Conservation (phyloP, 2,888 invertebrate genomes). For the Blera fallax region DNA sequence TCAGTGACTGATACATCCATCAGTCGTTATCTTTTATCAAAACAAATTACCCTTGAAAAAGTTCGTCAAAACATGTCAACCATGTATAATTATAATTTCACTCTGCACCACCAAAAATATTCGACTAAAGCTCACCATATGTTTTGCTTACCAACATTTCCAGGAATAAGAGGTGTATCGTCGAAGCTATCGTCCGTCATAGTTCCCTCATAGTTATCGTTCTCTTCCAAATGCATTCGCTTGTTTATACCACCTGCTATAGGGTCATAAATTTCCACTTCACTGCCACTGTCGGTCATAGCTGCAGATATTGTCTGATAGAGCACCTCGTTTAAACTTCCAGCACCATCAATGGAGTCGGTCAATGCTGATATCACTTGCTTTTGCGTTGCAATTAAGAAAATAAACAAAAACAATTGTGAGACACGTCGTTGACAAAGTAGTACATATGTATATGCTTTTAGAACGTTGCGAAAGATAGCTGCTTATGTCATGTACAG, state of each 20-base stretch:
- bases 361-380: background rate
- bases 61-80: background rate
- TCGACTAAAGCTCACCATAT: background rate
- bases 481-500: slow-evolving; percentile 10
- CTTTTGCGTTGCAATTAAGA: background rate
- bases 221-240: slow-evolving; percentile 14
- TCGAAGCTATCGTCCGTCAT: slow-evolving; percentile 55
- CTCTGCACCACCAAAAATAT: no score
- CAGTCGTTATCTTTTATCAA: no score
- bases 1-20: no score
- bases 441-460: background rate
- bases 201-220: slow-evolving; percentile 37
- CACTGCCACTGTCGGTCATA: slow-evolving; percentile 55
- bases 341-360: slow-evolving; percentile 31
- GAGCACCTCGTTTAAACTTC: slow-evolving; percentile 9
- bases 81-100: no score
- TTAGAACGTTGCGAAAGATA: background rate
- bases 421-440: slow-evolving; percentile 30
- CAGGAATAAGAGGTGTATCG: slow-evolving; percentile 73
- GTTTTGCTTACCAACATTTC: slow-evolving; percentile 68
- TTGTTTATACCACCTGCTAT: background rate
- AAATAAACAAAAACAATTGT: background rate
- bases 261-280: slow-evolving; percentile 54
- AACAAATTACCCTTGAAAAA: no score
- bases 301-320: background rate